These are phyloP conservation scores for Remorina albescens DNA, from an alignment of 2,797 vertebrate genomes.

Conservation along the genomic window DNA sequence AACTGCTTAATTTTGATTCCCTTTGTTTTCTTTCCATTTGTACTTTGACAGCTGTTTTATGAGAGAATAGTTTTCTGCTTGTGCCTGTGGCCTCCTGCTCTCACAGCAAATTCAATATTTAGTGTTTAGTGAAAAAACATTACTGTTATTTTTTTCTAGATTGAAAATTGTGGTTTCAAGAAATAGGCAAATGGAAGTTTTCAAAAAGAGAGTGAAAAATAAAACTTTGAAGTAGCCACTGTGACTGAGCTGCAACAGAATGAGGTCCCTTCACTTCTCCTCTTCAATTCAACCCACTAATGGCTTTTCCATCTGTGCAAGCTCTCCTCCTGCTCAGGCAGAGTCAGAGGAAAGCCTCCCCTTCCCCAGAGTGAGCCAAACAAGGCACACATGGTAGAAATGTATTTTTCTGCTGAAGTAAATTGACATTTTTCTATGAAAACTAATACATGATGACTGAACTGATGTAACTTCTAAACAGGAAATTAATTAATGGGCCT, in stretches of 20 bases:
- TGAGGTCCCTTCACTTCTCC: conserved; percentile 37
- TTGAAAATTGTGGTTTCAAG: neutral
- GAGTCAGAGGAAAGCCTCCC: conserved; percentile 35
- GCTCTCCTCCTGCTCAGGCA: conserved; percentile 35
- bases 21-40: neutral
- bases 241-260: conserved; percentile 49
- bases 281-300: conserved; percentile 61
- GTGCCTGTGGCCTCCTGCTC: neutral
- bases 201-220: neutral
- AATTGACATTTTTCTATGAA: conserved; percentile 6
- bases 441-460: conserved; percentile 25
- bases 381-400: conserved; percentile 66
- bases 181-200: neutral
- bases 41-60: conserved; percentile 1
- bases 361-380: conserved; percentile 37
- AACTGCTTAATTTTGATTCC: neutral
- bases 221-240: conserved; percentile 6
- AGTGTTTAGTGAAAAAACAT: neutral
- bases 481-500: conserved; percentile 44
- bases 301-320: conserved; percentile 76
- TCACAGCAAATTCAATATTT: neutral
- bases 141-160: neutral
- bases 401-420: conserved; percentile 11
- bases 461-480: conserved; percentile 31
- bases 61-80: neutral